Percentiles rank a stretch among this genome's conserved stretches.
These are phyloP conservation scores for Thymelicus acteon DNA, from an alignment of 2,888 invertebrate species.

Conservation along the genomic window DNA sequence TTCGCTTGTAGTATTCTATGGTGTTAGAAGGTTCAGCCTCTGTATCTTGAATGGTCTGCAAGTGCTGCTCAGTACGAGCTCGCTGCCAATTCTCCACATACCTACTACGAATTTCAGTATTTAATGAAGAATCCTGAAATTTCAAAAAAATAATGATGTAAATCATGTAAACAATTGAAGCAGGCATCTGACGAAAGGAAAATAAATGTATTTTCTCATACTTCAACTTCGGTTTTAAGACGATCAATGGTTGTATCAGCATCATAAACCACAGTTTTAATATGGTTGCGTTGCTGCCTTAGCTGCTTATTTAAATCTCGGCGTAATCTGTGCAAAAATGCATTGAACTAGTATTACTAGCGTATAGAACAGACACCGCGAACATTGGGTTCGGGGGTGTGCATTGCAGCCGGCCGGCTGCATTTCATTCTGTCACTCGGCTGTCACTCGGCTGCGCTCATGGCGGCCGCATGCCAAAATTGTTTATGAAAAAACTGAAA, in stretches of 20 bases:
- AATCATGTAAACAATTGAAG: too few relatives aligned
- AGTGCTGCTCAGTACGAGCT: constrained; percentile 68
- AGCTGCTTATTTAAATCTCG: constrained; percentile 61
- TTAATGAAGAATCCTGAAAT: constrained; percentile 55
- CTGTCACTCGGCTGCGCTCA: too few relatives aligned
- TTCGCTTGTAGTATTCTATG: constrained; percentile 60
- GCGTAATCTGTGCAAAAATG: constrained; percentile 48
- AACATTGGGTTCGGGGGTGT: too few relatives aligned
- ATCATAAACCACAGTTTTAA: constrained; percentile 63
- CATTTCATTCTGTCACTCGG: too few relatives aligned
- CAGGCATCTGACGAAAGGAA: too few relatives aligned
- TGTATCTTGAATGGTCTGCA: constrained; percentile 49
- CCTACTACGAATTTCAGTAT: constrained; percentile 57
- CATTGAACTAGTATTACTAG: too few relatives aligned
- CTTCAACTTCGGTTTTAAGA: constrained; percentile 61
- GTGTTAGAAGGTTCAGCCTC: constrained; percentile 49
- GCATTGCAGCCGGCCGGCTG: too few relatives aligned
- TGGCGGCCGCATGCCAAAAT: too few relatives aligned
- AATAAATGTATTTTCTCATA: constrained; percentile 42
- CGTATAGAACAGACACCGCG: too few relatives aligned
- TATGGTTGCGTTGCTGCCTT: constrained; percentile 63
- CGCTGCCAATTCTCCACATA: constrained; percentile 66
- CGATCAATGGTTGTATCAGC: constrained; percentile 56
- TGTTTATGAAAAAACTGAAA: too few relatives aligned
- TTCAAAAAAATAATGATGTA: background rate